Base-by-base conservation (phyloP, 2,888 invertebrate species). In the Sepiola atlantica region DNA sequence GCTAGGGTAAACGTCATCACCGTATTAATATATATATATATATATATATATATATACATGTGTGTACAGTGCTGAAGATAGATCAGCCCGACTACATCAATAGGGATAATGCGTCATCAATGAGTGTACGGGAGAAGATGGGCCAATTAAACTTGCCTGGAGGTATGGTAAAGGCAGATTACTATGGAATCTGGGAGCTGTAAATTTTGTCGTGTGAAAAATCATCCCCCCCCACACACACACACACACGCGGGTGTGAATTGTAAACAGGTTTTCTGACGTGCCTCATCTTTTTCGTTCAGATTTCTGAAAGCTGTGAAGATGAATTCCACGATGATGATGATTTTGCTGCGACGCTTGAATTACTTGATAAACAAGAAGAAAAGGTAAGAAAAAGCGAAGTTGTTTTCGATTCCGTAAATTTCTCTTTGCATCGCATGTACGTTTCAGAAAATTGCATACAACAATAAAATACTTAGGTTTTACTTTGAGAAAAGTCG, bases 311-410 rank as follows among this genome's bases (percentile, higher is more conserved):
- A 32, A 93, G 94, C 35, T 95, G 95, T 94, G 96, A 96, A 94
- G 93, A 96, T 94, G 97, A 98, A 55, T 98, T 98, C 95, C 98
- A 98, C 96, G 98, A 98, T 96, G 98, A 98, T 97, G 98, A 98
- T 57, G 98, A 98, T 94, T 98, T 98, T 97, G 98, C 98, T 96
- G 98, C 98, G 96, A 98, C 98, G 35, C 97, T 98, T 32, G 96
- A 98, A 95, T 98, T 98, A 96, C 97, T 98, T 94, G 98, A 98
- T 97, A 55, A 21, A 16, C 28, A 93, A 57, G 55, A 98, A 98
- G 24, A 94, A 95, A 18, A 55, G 94, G 91, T 61, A 94, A 12
- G n/a, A 96, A 96, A 92, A 95, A 95, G 95, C 96, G 95, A 94
- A 77, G 10, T 61, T 28, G 61, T 28, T 14, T 77, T 45, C 8